Evolutionary conservation across 2,797 vertebrate genomes (phyloP), one percentile per base, ranked within the genome.

Genomic region (Staurois parvus): DNA sequence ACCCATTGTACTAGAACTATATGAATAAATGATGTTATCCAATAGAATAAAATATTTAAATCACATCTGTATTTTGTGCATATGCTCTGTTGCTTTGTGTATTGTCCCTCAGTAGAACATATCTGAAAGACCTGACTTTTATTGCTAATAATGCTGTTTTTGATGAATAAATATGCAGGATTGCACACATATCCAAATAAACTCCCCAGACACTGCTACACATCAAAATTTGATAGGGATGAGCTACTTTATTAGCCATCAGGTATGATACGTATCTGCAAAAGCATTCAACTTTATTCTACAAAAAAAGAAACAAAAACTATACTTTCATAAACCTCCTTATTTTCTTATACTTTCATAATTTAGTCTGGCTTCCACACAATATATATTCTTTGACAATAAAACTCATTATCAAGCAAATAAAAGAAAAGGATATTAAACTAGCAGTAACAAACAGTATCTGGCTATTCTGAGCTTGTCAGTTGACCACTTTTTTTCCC

Each of bases 351-450:
- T n/a, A n/a, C n/a, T n/a, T n/a, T n/a, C 48, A 86, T 67, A 52
- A 86, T 86, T 72, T 70, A 24, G 59, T 17, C 28, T 17, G 42
- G 15, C 72, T 37, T 76, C 64, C 19, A 26, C 34, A 66, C 40
- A 75, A 80, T 80, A 73, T 77, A 67, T 79, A 19, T 52, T 66
- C 40, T 45, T 28, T 79, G 24, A 85, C 72, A 85, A 85, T 74
- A 80, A 67, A 40, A 68, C 15, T 75, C 42, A 85, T 85, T 59
- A 85, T 69, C 48, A 56, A 67, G 62, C 19, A 83, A 83, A 77
- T 72, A 70, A 86, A 86, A 67, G 74, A 28, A n/a, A 48, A 73
- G 85, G 85, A 82, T 82, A 82, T 86, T 77, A 82, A 86, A 83
- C 52, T 45, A 56, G 26, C 67, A 72, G 40, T 6, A 80, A 66